These are phyloP conservation scores for Prochilodus magdalenae DNA, from an alignment of 2,113 vertebrate genomes.

Conservation along the genomic window DNA sequence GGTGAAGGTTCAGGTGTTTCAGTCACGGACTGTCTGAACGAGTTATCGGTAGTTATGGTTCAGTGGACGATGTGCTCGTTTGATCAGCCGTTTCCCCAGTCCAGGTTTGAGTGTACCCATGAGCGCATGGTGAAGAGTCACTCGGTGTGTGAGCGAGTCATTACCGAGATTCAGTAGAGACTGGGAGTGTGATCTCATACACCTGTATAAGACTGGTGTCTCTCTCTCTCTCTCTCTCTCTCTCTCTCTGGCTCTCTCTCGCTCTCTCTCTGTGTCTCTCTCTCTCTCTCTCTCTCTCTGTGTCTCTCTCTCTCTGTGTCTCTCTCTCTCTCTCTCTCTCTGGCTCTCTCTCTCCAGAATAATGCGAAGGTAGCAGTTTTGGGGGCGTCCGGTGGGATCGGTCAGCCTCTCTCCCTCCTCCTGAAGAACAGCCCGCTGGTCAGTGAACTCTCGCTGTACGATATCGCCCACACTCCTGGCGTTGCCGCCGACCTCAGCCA, in stretches of 20 bases:
- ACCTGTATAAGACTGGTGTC: too few species aligned
- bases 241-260: not conserved
- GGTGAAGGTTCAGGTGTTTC: too few species aligned
- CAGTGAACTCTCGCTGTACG: slow-evolving; percentile 88
- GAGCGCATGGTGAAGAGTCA: too few species aligned
- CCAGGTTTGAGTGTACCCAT: too few species aligned
- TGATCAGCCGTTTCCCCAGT: too few species aligned
- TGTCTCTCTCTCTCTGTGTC: not conserved
- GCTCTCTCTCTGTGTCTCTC: not conserved
- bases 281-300: not conserved
- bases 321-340: not conserved
- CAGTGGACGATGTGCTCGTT: too few species aligned
- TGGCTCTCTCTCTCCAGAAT: slow-evolving; percentile 66
- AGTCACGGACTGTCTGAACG: too few species aligned
- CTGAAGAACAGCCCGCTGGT: slow-evolving; percentile 97
- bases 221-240: not conserved
- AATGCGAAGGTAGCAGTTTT: slow-evolving; percentile 92
- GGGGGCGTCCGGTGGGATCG: slow-evolving; percentile 94
- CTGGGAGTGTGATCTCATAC: too few species aligned
- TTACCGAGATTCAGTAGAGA: too few species aligned
- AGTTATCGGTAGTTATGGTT: too few species aligned
- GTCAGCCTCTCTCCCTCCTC: slow-evolving; percentile 94
- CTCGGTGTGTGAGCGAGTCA: too few species aligned
- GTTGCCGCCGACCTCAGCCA: slow-evolving; percentile 97
- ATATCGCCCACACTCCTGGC: slow-evolving; percentile 93